Evolutionary conservation across 2,888 invertebrate species (phyloP).

Genomic region (Griposia aprilina): DNA sequence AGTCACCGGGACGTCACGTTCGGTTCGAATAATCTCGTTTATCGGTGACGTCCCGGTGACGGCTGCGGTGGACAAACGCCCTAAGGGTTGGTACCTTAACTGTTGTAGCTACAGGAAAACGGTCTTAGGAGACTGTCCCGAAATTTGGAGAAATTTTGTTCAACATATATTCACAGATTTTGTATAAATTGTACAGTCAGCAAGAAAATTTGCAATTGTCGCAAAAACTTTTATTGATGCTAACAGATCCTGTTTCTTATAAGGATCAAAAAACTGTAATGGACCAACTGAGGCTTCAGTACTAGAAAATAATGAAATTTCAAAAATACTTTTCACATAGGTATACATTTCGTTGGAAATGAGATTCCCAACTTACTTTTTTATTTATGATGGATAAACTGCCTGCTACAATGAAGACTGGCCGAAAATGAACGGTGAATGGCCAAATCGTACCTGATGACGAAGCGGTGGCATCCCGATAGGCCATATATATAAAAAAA

Average conservation of each 20-base stretch:
- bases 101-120: background rate
- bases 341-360: no score
- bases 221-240: background rate
- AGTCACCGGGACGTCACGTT: background rate
- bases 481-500: no score
- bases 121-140: background rate
- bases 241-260: background rate
- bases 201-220: background rate
- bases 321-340: no score
- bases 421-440: no score
- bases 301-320: background rate
- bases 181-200: background rate
- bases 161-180: background rate
- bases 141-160: background rate
- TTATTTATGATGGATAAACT: no score
- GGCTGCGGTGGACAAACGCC: background rate
- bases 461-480: no score
- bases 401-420: no score
- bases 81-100: background rate
- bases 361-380: no score
- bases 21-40: background rate
- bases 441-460: no score
- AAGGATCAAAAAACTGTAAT: background rate
- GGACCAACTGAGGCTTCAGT: background rate
- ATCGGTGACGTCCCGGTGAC: background rate